These are phyloP conservation scores for Furnarius figulus DNA, from an alignment of 2,113 vertebrate species.

Conservation along the genomic window DNA sequence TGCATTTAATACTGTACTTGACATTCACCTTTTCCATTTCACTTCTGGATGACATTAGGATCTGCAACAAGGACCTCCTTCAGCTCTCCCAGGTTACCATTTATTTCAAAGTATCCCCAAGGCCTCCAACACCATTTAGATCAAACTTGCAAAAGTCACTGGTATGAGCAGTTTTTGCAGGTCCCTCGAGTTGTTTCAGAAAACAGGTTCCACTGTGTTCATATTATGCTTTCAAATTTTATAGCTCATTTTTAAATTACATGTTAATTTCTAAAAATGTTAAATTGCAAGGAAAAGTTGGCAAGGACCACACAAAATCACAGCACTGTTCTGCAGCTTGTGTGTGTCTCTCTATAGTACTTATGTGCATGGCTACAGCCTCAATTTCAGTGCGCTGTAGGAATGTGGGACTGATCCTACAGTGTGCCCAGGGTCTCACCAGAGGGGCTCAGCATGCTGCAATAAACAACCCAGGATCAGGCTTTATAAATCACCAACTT, in stretches of 20 bases:
- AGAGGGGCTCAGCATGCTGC: neutral
- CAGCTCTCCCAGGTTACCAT: slow-evolving; percentile 19
- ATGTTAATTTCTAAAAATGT: slow-evolving; percentile 64
- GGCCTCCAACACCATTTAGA: neutral
- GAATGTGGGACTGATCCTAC: neutral
- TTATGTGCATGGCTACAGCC: neutral
- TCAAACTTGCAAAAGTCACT: slow-evolving; percentile 29
- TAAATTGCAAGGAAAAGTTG: slow-evolving; percentile 26
- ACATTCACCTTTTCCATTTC: slow-evolving; percentile 41
- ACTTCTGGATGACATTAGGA: slow-evolving; percentile 35
- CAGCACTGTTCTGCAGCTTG: neutral
- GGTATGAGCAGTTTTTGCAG: neutral
- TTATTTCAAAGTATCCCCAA: slow-evolving; percentile 53
- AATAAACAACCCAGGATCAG: neutral
- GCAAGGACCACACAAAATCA: slow-evolving; percentile 53
- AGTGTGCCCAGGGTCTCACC: neutral
- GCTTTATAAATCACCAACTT: slow-evolving; percentile 13
- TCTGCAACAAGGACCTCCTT: slow-evolving; percentile 51
- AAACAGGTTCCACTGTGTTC: slow-evolving; percentile 52
- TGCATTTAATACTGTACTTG: slow-evolving; percentile 16
- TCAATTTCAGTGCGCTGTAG: neutral
- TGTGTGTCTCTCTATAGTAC: neutral
- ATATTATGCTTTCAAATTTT: slow-evolving; percentile 41
- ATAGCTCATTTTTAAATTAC: slow-evolving; percentile 57
- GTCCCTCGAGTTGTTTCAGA: slow-evolving; percentile 22